Evolutionary conservation across 2,113 vertebrate species (phyloP).

Genomic region (Catharus bicknelli): DNA sequence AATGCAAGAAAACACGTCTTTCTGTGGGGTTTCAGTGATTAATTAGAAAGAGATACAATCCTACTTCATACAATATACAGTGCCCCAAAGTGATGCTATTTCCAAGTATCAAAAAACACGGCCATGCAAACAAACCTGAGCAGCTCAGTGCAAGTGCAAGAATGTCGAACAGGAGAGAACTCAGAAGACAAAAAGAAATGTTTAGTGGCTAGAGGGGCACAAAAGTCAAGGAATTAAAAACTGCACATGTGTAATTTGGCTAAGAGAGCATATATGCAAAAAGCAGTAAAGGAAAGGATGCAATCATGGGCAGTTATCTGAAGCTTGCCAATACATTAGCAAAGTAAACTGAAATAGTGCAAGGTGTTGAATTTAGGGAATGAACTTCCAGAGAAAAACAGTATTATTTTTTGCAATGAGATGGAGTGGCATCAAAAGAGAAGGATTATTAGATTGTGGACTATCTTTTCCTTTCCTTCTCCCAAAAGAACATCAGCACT

Average conservation of each 20-base stretch:
- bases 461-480: neutral
- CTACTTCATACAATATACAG: neutral
- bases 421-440: neutral
- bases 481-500: neutral
- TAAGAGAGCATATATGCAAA: neutral
- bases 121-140: neutral
- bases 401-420: neutral
- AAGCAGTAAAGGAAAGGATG: neutral
- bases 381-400: neutral
- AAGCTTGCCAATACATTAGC: neutral
- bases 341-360: neutral
- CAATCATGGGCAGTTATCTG: neutral
- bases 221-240: neutral
- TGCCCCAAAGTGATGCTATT: neutral
- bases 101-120: neutral
- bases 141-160: neutral
- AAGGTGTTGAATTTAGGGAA: neutral
- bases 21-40: neutral
- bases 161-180: neutral
- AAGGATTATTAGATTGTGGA: neutral
- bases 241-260: neutral
- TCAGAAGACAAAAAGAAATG: neutral
- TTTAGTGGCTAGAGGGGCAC: neutral
- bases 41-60: neutral
- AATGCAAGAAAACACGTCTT: neutral